Evolutionary conservation across 2,113 vertebrate genomes (phyloP).

Genomic region (Promerops cafer): DNA sequence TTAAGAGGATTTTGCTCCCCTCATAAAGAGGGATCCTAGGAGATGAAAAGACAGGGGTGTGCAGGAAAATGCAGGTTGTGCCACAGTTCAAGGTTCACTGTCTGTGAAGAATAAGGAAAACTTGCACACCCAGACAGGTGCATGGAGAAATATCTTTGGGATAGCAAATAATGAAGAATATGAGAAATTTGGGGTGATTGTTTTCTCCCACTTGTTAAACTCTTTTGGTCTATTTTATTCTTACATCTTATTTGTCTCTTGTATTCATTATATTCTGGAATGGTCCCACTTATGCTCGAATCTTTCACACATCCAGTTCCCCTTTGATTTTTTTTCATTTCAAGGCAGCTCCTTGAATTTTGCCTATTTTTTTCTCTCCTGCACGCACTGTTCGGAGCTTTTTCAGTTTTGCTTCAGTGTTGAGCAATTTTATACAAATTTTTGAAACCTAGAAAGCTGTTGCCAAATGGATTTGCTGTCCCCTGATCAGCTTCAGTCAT

Average conservation of each 20-base stretch:
- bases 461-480: background rate
- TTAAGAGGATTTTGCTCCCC: background rate
- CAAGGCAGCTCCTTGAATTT: background rate
- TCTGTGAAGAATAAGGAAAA: background rate
- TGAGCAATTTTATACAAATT: background rate
- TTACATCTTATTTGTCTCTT: background rate
- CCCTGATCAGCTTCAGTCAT: background rate
- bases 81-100: background rate
- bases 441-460: background rate
- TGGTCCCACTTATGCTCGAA: background rate
- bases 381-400: accelerated
- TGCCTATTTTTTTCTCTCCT: background rate
- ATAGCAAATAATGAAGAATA: background rate
- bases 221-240: background rate
- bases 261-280: background rate
- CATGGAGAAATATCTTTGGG: background rate
- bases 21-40: background rate
- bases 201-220: background rate
- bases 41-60: background rate
- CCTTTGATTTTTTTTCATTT: background rate
- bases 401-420: background rate
- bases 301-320: background rate
- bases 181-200: background rate
- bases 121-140: too few species aligned
- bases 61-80: background rate